phyloP scores from a whole-genome alignment of 2,797 vertebrate genomes.

The Eremophila alpestris region DNA sequence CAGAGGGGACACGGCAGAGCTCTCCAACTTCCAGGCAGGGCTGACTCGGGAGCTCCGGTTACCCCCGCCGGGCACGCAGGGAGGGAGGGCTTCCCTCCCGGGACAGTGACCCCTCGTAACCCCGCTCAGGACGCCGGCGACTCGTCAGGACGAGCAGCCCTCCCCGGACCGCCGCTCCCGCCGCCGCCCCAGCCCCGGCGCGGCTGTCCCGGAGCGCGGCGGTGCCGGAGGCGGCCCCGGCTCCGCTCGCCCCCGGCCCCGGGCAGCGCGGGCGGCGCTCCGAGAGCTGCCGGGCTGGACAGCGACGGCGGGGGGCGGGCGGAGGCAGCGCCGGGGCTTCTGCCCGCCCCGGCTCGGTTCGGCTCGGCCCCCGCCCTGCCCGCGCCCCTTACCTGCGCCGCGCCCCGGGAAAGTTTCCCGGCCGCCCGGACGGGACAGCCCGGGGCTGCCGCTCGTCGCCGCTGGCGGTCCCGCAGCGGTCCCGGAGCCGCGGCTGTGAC shows the following conservation, averaged over 20 bases:
- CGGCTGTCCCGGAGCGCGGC: not conserved
- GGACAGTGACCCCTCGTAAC: not conserved
- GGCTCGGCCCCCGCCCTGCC: not conserved
- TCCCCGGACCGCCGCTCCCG: not conserved
- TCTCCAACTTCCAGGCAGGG: not conserved
- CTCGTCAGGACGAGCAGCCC: not conserved
- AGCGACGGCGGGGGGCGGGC: not conserved
- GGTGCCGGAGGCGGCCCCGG: too few species aligned
- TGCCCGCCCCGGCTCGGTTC: not conserved
- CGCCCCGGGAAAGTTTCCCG: not conserved
- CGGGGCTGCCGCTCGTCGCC: rapidly evolving
- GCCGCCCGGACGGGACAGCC: not conserved
- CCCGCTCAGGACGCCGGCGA: not conserved
- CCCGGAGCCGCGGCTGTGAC: not conserved
- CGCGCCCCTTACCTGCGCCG: not conserved
- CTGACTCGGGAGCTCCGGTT: not conserved
- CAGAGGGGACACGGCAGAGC: not conserved
- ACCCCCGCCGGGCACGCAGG: not conserved
- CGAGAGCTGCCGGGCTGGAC: not conserved
- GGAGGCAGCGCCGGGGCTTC: not conserved
- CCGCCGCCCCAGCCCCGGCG: too few species aligned
- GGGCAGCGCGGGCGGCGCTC: not conserved
- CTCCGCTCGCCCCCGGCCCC: not conserved
- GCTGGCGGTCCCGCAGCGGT: not conserved
- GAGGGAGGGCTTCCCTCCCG: not conserved